These are phyloP conservation scores for Drosophila watanabei DNA, from an alignment of 1,140 invertebrate species.

Conservation along the genomic window DNA sequence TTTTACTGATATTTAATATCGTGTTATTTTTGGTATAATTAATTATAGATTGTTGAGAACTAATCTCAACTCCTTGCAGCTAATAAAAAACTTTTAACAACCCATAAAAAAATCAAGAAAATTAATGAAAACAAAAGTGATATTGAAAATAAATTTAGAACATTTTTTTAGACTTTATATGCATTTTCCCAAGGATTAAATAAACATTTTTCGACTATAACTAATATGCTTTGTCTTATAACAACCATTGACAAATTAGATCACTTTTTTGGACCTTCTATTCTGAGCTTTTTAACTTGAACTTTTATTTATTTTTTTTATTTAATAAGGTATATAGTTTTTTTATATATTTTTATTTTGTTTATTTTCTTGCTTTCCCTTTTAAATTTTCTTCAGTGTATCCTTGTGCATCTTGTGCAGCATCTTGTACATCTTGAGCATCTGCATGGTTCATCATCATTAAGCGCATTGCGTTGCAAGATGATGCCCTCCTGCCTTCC, in stretches of 20 bases:
- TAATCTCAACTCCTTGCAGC: no score
- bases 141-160: neutral
- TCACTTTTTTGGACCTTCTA: accelerated
- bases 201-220: neutral
- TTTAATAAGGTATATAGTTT: neutral
- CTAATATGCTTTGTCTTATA: neutral
- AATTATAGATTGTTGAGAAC: no score
- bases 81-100: no score
- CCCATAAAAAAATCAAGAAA: neutral
- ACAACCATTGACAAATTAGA: neutral
- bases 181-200: neutral
- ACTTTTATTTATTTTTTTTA: neutral
- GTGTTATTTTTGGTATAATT: no score
- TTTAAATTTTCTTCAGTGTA: neutral
- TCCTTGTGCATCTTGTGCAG: conserved; percentile 7
- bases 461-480: conserved; percentile 68
- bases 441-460: conserved; percentile 76
- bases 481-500: conserved; percentile 30
- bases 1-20: no score
- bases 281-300: neutral
- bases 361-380: neutral
- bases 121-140: neutral
- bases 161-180: neutral
- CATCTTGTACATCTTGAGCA: conserved; percentile 35
- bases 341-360: no score